A percentile compares a stretch with the other conserved stretches of the same genome.
These are phyloP conservation scores for Podilymbus podiceps DNA, from an alignment of 2,113 vertebrate species.

Conservation along the genomic window DNA sequence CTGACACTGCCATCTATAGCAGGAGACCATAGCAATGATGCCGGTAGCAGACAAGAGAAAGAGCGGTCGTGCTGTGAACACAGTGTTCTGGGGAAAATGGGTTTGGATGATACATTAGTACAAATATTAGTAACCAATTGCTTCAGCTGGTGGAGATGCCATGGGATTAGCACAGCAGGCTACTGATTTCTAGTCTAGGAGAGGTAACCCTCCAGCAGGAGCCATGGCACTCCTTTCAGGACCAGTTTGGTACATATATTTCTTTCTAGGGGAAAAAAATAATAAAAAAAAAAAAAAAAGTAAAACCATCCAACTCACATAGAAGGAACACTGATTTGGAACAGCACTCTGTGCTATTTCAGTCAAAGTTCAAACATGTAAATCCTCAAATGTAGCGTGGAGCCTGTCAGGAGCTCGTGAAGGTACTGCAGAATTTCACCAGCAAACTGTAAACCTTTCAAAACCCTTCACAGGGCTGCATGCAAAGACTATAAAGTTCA, in stretches of 20 bases:
- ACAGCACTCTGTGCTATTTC: background rate
- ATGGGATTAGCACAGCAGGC: background rate
- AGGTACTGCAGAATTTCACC: background rate
- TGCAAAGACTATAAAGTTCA: background rate
- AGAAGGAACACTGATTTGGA: background rate
- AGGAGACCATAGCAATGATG: background rate
- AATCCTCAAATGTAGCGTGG: background rate
- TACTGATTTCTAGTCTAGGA: background rate
- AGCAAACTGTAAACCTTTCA: background rate
- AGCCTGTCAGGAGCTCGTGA: background rate
- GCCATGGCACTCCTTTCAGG: background rate
- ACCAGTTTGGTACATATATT: background rate
- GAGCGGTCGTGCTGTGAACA: rapidly evolving
- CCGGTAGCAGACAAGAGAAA: background rate
- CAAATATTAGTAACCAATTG: background rate
- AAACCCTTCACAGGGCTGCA: background rate
- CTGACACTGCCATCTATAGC: slow-evolving; percentile 26
- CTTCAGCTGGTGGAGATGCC: background rate
- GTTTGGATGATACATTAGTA: background rate
- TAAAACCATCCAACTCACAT: background rate
- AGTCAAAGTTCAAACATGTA: background rate
- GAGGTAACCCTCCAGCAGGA: rapidly evolving
- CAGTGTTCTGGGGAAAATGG: background rate
- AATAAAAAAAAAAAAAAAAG: background rate
- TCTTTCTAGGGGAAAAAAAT: background rate